Evolutionary conservation across 2,113 vertebrate genomes (phyloP).

Genomic region (Cyprinus carpio): DNA sequence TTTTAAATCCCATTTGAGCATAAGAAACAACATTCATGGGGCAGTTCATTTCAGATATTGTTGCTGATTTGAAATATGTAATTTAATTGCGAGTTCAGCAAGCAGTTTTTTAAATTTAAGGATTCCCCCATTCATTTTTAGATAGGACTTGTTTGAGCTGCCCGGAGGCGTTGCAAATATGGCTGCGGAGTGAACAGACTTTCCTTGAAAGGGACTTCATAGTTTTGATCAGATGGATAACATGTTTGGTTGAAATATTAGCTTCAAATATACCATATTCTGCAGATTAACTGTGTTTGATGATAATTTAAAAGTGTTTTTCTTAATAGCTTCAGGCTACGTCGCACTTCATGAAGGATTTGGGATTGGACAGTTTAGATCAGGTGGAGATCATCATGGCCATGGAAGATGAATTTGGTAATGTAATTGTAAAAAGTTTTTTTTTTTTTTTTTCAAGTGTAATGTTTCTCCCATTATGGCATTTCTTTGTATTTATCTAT

Average conservation of each 20-base stretch:
- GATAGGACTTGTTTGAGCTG: too few species aligned
- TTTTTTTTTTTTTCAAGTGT: neutral
- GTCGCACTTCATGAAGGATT: constrained; percentile 96
- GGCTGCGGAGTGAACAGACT: too few species aligned
- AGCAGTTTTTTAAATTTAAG: too few species aligned
- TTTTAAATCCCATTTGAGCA: too few species aligned
- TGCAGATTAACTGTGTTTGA: neutral
- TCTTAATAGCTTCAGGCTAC: constrained; percentile 78
- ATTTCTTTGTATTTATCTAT: neutral
- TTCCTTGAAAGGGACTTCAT: neutral
- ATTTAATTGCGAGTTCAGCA: too few species aligned
- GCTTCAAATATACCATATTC: neutral
- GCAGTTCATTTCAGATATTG: too few species aligned
- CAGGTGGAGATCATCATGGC: constrained; percentile 99
- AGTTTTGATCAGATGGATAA: neutral
- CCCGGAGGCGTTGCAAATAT: too few species aligned
- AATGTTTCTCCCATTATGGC: neutral
- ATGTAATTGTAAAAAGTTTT: constrained; percentile 21
- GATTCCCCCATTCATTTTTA: too few species aligned
- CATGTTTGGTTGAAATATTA: neutral
- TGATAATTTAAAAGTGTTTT: neutral
- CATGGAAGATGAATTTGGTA: constrained; percentile 99
- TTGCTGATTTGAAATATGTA: too few species aligned
- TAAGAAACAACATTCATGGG: too few species aligned
- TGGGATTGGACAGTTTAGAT: constrained; percentile 97